Evolutionary conservation across 2,113 vertebrate genomes (phyloP), one percentile per base, ranked within the genome.

Genomic region (Tiliqua scincoides): DNA sequence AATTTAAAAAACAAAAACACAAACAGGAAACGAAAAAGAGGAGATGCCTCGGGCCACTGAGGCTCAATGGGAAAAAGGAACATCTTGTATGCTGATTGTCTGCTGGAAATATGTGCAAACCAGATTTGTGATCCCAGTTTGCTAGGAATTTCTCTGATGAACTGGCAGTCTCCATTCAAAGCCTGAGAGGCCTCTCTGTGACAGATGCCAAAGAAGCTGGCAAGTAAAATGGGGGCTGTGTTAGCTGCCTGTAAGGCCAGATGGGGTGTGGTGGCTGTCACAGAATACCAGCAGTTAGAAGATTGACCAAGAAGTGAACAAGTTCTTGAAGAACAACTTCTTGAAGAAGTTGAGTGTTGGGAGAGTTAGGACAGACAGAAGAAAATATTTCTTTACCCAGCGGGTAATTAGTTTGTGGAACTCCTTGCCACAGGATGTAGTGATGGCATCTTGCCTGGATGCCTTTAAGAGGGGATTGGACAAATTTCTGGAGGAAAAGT

Each of bases 61-160:
- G 78, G 84, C 88, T 35, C 25, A n/a, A n/a, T 79, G 88, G 87
- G 92, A 90, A 89, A 77, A 82, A 87, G 89, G 86, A 93, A 89
- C 87, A 87, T 91, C 62, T 48, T 93, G 89, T 90, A 89, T 92
- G 91, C 93, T 95, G 94, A 94, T 95, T 93, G 92, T 91, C 88
- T 87, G 86, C 88, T 87, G 86, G 74, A 79, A 89, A 91, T 90
- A 87, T 92, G 92, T 93, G 90, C 68, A 90, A 90, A 87, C 93
- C 77, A 89, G 94, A 91, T 91, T 90, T 63, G 30, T 88, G 89
- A 85, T 86, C 89, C 88, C 91, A 86, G 88, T 88, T 91, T 82
- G 89, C 59, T 90, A 88, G 93, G 91, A 93, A 93, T 90, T 91
- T 92, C 90, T 94, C 80, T 10, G 90, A 93, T 90, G 92, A 95